Base-by-base conservation (phyloP, 1,140 invertebrate species). In the Solenopsis invicta region DNA sequence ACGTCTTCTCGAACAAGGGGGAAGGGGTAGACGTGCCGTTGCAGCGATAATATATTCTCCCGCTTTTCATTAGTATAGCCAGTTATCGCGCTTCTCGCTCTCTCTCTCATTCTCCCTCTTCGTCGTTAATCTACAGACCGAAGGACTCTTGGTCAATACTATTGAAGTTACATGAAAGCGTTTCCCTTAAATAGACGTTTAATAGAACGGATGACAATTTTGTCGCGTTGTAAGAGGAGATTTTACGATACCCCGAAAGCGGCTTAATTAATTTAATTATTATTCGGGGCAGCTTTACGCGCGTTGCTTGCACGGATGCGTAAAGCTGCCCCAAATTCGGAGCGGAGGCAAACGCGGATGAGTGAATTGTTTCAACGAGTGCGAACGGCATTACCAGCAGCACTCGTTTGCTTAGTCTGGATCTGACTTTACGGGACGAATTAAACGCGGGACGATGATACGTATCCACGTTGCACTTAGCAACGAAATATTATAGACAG, bases 401-500 rank as follows among this genome's bases (percentile, higher is more conserved):
- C 34, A 66, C 62, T 66, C 18, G 13, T 48, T 69, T n/a, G 13
- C 21, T 16, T n/a, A 41, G 21, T 66, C 9, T 66, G 62, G 2
- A 48, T 48, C 54, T 6, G 52, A 48, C 5, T 72, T 77, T 72
- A 81, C 67, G 75, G 87, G 87, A 90, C 87, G 87, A 90, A 88
- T 81, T 86, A 87, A 72, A 52, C 59, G 21, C 85, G 62, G 61
- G 64, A 81, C 81, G 85, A 88, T 86, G 88, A 91, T 91, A 90
- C 89, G 78, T 91, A 91, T 45, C 5, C 64, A 69, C 90, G 91
- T 90, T 93, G 92, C 90, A 89, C 90, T 93, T 88, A 64, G 82
- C 84, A 77, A 81, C 81, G 54, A 59, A 90, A 89, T 91, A 88
- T 90, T 92, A 91, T 90, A 91, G 89, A 89, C 89, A 88, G 89